These are phyloP conservation scores for Aporophyla nigra DNA, from an alignment of 2,888 invertebrate species.

Conservation along the genomic window DNA sequence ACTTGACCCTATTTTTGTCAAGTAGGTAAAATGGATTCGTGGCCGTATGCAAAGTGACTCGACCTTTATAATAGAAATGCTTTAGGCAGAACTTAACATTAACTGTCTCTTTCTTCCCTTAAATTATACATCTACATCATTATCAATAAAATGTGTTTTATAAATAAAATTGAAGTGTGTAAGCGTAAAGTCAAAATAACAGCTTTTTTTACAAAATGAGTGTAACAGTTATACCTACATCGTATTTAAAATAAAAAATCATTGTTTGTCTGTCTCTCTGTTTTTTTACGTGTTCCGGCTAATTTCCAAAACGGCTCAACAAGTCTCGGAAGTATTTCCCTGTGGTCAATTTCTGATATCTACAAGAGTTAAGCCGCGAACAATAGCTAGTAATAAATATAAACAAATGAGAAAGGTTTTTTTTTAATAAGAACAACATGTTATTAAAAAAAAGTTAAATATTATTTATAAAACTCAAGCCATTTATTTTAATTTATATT, in stretches of 20 bases:
- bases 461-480: not conserved
- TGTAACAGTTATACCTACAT: too few relatives aligned
- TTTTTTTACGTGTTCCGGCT: too few relatives aligned
- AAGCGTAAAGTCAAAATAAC: too few relatives aligned
- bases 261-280: too few relatives aligned
- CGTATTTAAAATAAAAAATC: too few relatives aligned
- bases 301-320: too few relatives aligned
- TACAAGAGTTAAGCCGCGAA: too few relatives aligned
- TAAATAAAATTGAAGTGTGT: too few relatives aligned
- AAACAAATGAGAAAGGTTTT: not conserved
- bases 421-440: too few relatives aligned
- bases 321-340: not conserved
- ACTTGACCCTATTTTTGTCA: not conserved
- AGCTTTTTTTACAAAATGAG: too few relatives aligned
- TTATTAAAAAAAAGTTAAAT: too few relatives aligned
- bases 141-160: too few relatives aligned
- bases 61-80: not conserved
- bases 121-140: not conserved
- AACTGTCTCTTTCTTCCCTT: not conserved
- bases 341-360: not conserved
- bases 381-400: not conserved
- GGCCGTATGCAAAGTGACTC: not conserved
- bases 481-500: not conserved
- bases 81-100: not conserved
- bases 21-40: not conserved